These are phyloP conservation scores for Drosophila limbata DNA, from an alignment of 2,888 invertebrate genomes.

Conservation along the genomic window DNA sequence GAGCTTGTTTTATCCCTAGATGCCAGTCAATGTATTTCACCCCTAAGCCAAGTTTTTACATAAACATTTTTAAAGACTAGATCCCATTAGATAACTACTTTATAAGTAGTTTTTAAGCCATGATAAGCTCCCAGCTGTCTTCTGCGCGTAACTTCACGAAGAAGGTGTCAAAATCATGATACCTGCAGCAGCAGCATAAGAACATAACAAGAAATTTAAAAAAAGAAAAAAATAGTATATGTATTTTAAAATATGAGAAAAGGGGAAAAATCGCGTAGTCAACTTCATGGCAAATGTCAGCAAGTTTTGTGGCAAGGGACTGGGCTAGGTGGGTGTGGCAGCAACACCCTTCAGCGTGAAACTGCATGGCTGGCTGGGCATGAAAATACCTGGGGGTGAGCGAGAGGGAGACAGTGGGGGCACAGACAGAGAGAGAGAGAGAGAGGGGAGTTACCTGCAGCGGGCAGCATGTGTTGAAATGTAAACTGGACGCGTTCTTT, in stretches of 20 bases:
- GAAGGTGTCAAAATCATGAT: slow-evolving; percentile 49
- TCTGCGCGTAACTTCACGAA: slow-evolving; percentile 16
- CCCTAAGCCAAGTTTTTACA: not conserved
- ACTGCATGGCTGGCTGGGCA: slow-evolving; percentile 74
- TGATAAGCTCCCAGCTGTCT: slow-evolving; percentile 11
- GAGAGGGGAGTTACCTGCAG: not conserved
- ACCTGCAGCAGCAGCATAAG: slow-evolving; percentile 33
- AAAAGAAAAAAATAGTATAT: slow-evolving; percentile 25
- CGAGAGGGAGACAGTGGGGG: not conserved
- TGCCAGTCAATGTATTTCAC: not conserved
- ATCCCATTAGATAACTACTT: slow-evolving; percentile 17
- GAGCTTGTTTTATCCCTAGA: not conserved
- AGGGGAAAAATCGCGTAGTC: slow-evolving; percentile 28
- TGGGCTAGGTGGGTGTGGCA: slow-evolving; percentile 46
- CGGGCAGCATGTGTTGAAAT: slow-evolving; percentile 74
- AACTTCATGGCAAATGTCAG: slow-evolving; percentile 75
- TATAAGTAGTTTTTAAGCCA: slow-evolving; percentile 10
- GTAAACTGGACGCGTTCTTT: slow-evolving; percentile 55
- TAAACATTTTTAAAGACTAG: not conserved
- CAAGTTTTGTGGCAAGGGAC: slow-evolving; percentile 51
- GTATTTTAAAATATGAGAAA: slow-evolving; percentile 12
- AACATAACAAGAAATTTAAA: slow-evolving; percentile 23
- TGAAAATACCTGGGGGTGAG: slow-evolving; percentile 52
- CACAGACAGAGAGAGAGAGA: too few relatives aligned
- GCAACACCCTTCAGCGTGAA: slow-evolving; percentile 75